Percentiles rank a stretch among this genome's conserved stretches.
Evolutionary conservation across 2,113 vertebrate species (phyloP).

Genomic region (Aix galericulata): DNA sequence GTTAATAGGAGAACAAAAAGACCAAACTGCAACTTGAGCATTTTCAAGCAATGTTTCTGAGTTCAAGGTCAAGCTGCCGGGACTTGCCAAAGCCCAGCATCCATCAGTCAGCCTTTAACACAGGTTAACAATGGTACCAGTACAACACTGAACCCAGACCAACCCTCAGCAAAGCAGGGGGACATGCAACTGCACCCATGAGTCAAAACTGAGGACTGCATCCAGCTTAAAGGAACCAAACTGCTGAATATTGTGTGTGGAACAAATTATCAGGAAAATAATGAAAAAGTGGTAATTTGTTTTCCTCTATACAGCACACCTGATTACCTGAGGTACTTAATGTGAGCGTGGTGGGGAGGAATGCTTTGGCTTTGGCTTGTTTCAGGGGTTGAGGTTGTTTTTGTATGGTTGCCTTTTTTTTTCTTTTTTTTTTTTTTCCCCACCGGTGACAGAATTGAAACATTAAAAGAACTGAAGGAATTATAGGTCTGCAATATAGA

Average conservation of each 20-base stretch:
- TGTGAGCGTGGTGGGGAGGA: accelerated
- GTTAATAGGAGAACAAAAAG: neutral
- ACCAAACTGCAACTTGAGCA: accelerated
- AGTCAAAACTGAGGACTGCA: accelerated
- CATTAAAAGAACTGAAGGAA: neutral
- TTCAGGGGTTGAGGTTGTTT: neutral
- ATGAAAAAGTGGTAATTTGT: accelerated
- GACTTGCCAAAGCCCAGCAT: neutral
- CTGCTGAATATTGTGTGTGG: accelerated
- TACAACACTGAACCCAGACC: accelerated
- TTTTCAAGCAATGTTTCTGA: too few species aligned
- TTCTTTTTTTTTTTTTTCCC: neutral
- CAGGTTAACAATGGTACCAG: neutral
- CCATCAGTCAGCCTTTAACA: neutral
- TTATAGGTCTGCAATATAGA: neutral
- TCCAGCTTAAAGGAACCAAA: accelerated
- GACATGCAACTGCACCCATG: accelerated
- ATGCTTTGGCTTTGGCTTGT: accelerated
- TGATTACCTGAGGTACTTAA: neutral
- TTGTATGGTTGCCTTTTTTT: neutral
- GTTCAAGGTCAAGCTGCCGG: neutral
- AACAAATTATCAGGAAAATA: neutral
- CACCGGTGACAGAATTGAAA: neutral
- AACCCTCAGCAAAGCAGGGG: accelerated
- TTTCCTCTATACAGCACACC: accelerated